Evolutionary conservation across 2,113 vertebrate species (phyloP).

Genomic region (Perca schrenkii): DNA sequence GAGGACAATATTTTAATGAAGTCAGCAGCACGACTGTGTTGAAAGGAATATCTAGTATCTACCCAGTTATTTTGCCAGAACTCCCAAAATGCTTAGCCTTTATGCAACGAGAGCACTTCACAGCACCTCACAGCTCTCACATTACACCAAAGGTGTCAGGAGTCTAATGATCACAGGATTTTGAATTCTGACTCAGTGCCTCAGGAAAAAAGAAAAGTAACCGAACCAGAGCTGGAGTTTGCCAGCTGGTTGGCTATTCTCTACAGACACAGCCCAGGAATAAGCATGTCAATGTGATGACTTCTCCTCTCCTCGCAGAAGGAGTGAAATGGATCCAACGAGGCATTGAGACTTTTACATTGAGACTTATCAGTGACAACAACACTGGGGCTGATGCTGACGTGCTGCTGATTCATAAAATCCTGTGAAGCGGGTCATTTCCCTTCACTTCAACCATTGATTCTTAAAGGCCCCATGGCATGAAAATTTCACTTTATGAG

Average conservation of each 20-base stretch:
- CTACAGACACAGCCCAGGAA: slow-evolving; percentile 32
- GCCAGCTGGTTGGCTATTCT: slow-evolving; percentile 64
- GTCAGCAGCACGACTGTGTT: neutral
- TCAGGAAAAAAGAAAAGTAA: slow-evolving; percentile 28
- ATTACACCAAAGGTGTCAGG: slow-evolving; percentile 35
- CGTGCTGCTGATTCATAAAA: slow-evolving; percentile 45
- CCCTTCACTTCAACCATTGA: slow-evolving; percentile 35
- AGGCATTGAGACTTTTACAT: slow-evolving; percentile 41
- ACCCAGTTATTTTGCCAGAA: slow-evolving; percentile 17
- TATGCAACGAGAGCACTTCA: slow-evolving; percentile 45
- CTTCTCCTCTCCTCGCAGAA: slow-evolving; percentile 45
- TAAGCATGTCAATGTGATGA: slow-evolving; percentile 41
- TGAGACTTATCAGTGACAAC: slow-evolving; percentile 33
- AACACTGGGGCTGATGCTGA: slow-evolving; percentile 15
- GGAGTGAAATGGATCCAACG: slow-evolving; percentile 43
- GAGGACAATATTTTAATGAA: neutral
- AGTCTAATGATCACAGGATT: slow-evolving; percentile 58
- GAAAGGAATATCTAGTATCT: neutral
- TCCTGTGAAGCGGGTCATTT: slow-evolving; percentile 43
- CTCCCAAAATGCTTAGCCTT: slow-evolving; percentile 23
- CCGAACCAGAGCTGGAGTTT: slow-evolving; percentile 26
- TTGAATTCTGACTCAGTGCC: slow-evolving; percentile 44
- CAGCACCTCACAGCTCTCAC: slow-evolving; percentile 43
- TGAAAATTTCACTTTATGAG: no score
- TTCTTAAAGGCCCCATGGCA: neutral